These are phyloP conservation scores for Coturnix japonica DNA, from an alignment of 2,113 vertebrate genomes.

Conservation along the genomic window DNA sequence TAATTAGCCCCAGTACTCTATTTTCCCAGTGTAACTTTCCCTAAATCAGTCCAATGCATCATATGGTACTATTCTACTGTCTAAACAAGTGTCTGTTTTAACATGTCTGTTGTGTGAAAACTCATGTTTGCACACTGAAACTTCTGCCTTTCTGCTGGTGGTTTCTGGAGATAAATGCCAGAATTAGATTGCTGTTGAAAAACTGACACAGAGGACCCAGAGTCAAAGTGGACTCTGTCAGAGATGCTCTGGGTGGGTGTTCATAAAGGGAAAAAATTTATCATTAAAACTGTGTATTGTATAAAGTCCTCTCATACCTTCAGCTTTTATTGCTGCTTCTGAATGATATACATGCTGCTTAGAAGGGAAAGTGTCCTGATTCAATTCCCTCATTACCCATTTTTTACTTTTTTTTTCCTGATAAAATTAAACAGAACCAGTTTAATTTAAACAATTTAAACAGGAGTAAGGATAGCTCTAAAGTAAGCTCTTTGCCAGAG, in stretches of 20 bases:
- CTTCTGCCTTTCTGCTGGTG: not conserved
- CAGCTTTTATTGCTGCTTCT: not conserved
- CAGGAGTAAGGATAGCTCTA: not conserved
- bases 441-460: too few species aligned
- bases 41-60: conserved; percentile 2
- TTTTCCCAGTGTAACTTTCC: not conserved
- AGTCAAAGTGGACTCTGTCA: not conserved
- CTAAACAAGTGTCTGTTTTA: conserved; percentile 27
- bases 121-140: not conserved
- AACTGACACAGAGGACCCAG: conserved; percentile 7
- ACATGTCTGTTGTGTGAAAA: conserved; percentile 7
- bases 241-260: not conserved
- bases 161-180: not conserved
- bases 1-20: not conserved
- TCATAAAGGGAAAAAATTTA: not conserved
- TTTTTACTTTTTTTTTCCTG: not conserved
- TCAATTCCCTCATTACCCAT: not conserved
- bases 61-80: conserved; percentile 8
- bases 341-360: not conserved
- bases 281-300: not conserved
- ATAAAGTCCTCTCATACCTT: not conserved
- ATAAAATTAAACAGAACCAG: not conserved
- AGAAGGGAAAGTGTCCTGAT: not conserved
- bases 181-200: not conserved
- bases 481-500: not conserved